These are phyloP conservation scores for Isoperla grammatica DNA, from an alignment of 2,888 invertebrate genomes.

Conservation along the genomic window DNA sequence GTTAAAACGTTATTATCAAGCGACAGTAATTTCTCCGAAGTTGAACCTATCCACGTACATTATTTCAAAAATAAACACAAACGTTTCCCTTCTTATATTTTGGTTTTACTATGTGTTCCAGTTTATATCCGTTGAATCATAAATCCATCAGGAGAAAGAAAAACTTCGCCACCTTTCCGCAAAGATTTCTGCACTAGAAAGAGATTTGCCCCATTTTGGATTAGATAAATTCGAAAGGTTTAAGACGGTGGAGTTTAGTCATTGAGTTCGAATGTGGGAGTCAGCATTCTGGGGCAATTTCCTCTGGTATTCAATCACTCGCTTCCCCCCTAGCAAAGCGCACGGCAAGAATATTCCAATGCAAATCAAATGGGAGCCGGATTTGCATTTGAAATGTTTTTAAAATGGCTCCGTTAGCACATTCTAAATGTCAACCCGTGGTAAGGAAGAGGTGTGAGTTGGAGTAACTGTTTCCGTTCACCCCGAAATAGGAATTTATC, in stretches of 20 bases:
- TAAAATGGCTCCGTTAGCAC: conserved; percentile 28
- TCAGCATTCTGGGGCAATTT: conserved; percentile 17
- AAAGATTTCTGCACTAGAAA: neutral
- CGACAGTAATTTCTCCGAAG: no score
- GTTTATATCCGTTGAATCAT: no score
- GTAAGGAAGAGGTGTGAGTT: conserved; percentile 12
- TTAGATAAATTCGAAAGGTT: conserved; percentile 2
- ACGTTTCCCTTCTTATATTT: no score
- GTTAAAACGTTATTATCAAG: no score
- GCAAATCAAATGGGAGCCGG: conserved; percentile 29
- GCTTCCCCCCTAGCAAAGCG: no score
- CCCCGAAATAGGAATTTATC: conserved; percentile 9
- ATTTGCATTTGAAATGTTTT: conserved; percentile 30
- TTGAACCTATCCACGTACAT: no score
- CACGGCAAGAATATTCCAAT: conserved; percentile 24
- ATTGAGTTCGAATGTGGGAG: neutral
- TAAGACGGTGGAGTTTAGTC: neutral
- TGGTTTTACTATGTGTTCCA: no score
- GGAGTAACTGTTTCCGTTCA: conserved; percentile 16
- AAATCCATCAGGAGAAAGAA: no score
- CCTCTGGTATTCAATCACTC: conserved; percentile 12
- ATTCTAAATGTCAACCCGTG: conserved; percentile 24
- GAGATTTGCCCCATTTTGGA: conserved; percentile 14
- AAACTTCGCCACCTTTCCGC: no score
- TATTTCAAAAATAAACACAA: no score